Evolutionary conservation across 2,888 invertebrate genomes (phyloP).

Genomic region (Oligia latruncula): DNA sequence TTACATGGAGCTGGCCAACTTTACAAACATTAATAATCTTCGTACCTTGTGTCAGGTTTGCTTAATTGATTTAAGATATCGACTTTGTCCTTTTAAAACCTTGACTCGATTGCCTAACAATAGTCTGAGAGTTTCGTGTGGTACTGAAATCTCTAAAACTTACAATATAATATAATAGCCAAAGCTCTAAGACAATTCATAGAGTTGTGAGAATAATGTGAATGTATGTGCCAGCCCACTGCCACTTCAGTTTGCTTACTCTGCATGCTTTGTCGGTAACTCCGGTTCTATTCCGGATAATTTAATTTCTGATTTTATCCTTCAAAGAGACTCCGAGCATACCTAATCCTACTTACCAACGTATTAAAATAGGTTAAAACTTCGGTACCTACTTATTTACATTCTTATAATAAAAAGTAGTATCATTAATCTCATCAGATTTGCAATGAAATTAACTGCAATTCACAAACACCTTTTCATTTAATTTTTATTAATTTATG

Average conservation of each 20-base stretch:
- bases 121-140: neutral
- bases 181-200: neutral
- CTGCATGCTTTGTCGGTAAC: too few relatives aligned
- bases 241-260: too few relatives aligned
- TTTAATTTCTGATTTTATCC: too few relatives aligned
- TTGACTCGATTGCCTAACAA: too few relatives aligned
- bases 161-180: neutral
- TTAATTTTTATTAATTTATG: conserved; percentile 38
- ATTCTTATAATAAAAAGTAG: neutral
- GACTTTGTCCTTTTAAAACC: neutral
- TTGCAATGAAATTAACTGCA: conserved; percentile 1
- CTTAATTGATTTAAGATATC: conserved; percentile 7
- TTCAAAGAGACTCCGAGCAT: too few relatives aligned
- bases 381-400: neutral
- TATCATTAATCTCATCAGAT: conserved; percentile 1
- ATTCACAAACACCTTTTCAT: conserved; percentile 27
- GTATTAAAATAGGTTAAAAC: neutral
- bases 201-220: neutral
- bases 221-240: neutral
- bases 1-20: neutral
- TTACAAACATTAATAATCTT: conserved; percentile 1
- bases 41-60: neutral
- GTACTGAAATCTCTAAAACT: neutral
- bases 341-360: neutral
- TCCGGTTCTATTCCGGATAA: too few relatives aligned